phyloP scores from a whole-genome alignment of 2,888 invertebrate species.

The Lottia gigantea region DNA sequence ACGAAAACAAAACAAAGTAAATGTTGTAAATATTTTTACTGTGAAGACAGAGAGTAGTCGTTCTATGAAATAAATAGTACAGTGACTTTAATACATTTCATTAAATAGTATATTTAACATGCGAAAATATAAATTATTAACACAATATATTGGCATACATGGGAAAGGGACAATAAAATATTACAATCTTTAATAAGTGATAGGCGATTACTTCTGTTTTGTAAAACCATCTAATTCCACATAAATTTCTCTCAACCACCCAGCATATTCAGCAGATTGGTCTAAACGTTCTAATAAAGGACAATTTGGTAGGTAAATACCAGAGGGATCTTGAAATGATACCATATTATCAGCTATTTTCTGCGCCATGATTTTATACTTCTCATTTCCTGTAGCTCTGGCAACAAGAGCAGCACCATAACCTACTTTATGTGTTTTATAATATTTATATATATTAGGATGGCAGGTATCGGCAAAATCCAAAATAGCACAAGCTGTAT shows the following conservation, averaged over 20 bases:
- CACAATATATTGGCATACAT: no score
- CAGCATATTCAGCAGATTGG: constrained; percentile 19
- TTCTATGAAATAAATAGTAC: no score
- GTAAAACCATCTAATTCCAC: constrained; percentile 15
- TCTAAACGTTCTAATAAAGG: constrained; percentile 7
- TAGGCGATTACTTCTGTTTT: neutral
- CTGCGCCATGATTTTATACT: constrained; percentile 19
- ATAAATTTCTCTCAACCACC: constrained; percentile 16
- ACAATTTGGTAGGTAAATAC: neutral
- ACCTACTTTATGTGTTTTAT: constrained; percentile 22
- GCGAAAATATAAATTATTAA: no score
- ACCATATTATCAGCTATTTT: constrained; percentile 22
- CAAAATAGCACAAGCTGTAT: constrained; percentile 14
- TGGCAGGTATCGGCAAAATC: constrained; percentile 19
- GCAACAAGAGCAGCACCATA: constrained; percentile 22
- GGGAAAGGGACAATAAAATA: no score
- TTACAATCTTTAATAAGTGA: no score
- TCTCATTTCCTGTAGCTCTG: constrained; percentile 15
- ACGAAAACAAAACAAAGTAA: no score
- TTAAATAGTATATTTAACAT: no score
- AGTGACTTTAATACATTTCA: no score
- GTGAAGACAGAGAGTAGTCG: no score
- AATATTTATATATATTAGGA: constrained; percentile 14
- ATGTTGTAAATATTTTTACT: no score
- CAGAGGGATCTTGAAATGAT: constrained; percentile 6